Conservation (phyloP, 2,888 invertebrate genomes). For the Teleiodes luculella region DNA sequence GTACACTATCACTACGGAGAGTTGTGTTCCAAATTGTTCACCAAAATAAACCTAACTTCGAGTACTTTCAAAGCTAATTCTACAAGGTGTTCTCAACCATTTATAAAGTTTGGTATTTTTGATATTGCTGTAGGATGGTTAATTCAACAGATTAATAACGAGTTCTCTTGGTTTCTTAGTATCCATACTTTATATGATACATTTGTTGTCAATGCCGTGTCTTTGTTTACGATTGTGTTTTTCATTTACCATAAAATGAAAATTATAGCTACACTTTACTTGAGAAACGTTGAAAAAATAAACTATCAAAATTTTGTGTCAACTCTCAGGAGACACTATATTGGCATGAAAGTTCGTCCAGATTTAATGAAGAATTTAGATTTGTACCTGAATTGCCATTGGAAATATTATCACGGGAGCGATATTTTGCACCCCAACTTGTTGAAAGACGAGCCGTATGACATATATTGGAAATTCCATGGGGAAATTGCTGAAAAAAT, state of each 20-base stretch:
- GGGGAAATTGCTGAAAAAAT: slow-evolving; percentile 54
- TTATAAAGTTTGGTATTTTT: not conserved
- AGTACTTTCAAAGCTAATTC: no score
- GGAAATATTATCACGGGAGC: slow-evolving; percentile 55
- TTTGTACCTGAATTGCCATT: slow-evolving; percentile 55
- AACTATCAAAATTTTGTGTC: slow-evolving; percentile 51
- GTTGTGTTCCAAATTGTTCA: not conserved
- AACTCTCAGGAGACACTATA: slow-evolving; percentile 45
- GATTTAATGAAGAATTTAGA: slow-evolving; percentile 48
- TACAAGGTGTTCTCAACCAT: not conserved
- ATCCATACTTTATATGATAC: not conserved
- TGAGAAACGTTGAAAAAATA: slow-evolving; percentile 25
- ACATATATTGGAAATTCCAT: slow-evolving; percentile 59
- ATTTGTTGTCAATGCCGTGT: no score
- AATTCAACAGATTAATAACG: not conserved
- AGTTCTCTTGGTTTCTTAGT: not conserved
- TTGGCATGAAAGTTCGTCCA: slow-evolving; percentile 45
- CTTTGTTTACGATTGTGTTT: slow-evolving; percentile 22
- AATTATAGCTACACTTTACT: slow-evolving; percentile 44
- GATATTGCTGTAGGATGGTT: not conserved
- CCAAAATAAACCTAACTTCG: not conserved
- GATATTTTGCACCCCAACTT: slow-evolving; percentile 48
- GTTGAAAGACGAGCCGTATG: slow-evolving; percentile 51
- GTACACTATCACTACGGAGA: not conserved
- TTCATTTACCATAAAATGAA: slow-evolving; percentile 34